Evolutionary conservation across 37 sponge, comb jelly and placozoan genomes (phyloP).

Genomic region (Theonella swinhoei): DNA sequence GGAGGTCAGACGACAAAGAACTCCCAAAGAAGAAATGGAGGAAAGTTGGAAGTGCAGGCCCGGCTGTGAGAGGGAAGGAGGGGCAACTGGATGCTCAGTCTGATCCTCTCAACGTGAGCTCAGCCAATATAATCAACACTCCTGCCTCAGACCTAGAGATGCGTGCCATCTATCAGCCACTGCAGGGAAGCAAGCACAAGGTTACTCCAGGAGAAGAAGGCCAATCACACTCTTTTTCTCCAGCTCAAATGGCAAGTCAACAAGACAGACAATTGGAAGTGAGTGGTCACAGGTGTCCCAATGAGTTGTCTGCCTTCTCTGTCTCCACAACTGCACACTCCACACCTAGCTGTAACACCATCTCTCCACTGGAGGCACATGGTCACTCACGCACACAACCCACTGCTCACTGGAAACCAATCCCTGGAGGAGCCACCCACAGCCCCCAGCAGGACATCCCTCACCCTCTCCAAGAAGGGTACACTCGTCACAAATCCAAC

Average conservation of each 20-base stretch:
- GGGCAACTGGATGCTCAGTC: background rate
- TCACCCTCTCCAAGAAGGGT: background rate
- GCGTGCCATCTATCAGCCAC: conserved; percentile 8
- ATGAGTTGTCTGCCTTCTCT: no score
- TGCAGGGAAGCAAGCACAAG: no score
- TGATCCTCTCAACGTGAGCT: background rate
- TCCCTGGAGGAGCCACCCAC: background rate
- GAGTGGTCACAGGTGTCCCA: no score
- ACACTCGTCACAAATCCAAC: no score
- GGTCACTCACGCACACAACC: background rate
- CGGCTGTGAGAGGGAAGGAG: background rate
- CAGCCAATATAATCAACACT: conserved; percentile 16
- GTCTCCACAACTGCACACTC: background rate
- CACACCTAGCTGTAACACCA: background rate
- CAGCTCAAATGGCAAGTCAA: no score
- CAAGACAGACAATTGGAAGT: no score
- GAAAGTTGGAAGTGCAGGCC: conserved; percentile 51
- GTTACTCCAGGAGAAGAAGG: no score
- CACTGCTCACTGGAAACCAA: background rate
- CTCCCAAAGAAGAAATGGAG: conserved; percentile 36
- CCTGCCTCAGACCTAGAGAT: conserved; percentile 48
- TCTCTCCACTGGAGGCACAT: background rate
- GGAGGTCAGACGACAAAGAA: background rate
- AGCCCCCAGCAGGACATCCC: no score
- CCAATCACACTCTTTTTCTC: no score